These are phyloP conservation scores for Scrobipalpa atriplicella DNA, from an alignment of 2,888 invertebrate species.

Conservation along the genomic window DNA sequence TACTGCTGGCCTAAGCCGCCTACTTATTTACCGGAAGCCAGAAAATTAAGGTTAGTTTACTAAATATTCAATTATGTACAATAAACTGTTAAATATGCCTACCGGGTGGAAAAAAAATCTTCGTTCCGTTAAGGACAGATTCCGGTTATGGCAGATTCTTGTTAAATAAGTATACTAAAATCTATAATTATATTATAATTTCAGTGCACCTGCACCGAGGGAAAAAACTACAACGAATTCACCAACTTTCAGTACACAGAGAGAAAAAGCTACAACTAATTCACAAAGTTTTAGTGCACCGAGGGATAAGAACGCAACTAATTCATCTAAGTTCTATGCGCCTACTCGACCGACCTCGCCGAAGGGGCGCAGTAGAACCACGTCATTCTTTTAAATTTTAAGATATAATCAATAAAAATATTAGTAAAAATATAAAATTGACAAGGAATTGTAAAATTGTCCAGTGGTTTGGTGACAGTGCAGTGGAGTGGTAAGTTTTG, in stretches of 20 bases:
- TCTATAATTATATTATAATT: no score
- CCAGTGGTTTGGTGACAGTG: not conserved
- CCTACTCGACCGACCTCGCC: slow-evolving; percentile 50
- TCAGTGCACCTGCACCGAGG: not conserved
- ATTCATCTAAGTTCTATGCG: slow-evolving; percentile 38
- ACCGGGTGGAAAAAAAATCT: no score
- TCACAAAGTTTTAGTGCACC: not conserved
- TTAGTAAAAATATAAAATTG: not conserved
- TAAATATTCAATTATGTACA: no score
- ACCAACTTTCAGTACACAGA: not conserved
- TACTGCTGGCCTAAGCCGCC: no score
- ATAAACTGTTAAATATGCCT: no score
- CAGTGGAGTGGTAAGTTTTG: not conserved
- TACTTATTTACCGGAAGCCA: no score
- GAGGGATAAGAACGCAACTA: slow-evolving; percentile 38
- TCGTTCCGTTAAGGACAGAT: no score
- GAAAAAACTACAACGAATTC: not conserved
- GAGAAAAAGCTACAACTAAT: not conserved
- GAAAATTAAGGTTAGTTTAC: no score
- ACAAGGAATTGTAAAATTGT: not conserved
- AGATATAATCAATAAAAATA: not conserved
- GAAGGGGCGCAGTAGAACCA: slow-evolving; percentile 42
- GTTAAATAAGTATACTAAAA: no score
- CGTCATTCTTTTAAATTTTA: not conserved
- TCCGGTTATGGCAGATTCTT: no score